Evolutionary conservation across 2,113 vertebrate species (phyloP), one percentile per base, ranked within the genome.

Genomic region (Notarius quadriscutis): DNA sequence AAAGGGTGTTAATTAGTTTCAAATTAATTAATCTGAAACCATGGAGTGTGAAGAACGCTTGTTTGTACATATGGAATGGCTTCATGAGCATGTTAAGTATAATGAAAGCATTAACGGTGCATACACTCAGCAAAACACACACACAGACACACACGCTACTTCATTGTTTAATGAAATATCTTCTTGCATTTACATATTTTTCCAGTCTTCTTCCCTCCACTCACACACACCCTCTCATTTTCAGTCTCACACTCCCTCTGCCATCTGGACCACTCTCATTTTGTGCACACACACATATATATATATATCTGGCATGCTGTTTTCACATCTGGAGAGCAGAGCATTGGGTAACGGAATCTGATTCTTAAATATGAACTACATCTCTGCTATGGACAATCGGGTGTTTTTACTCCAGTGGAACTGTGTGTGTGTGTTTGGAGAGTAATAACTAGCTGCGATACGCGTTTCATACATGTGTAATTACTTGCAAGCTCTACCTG

Each of bases 61-160:
- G 80, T 87, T 90, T 25, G 91, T 14, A 92, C 34, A 20, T 34
- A 72, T 17, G 7, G 69, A 72, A 7, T 92, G 90, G 91, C 89
- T 93, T 94, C 79, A 87, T 89, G 88, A 84, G 80, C 88, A 34
- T 72, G 80, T 48, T 86, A 89, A 27, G 12, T 90, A 60, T 72
- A 82, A 88, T 82, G 58, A 84, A 79, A 65, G 71, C n/a, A 51
- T 84, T 91, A 93, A 93, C 93, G 89, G 91, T 89, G 7, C 58
- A 60, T 7, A 22, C 58, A 20, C 89, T 87, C 89, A 83, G 79
- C 88, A 91, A 69, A 84, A 30, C 25, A 55, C 50, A 71, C 83
- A 81, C 79, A 60, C 79, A 81, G n/a, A 69, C 65, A 69, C 67
- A 69, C 14, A 41, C 15, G 20, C 17, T 58, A 48, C 10, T 67